These are phyloP conservation scores for Dryocosmus kuriphilus DNA, from an alignment of 2,888 invertebrate genomes.

Conservation along the genomic window DNA sequence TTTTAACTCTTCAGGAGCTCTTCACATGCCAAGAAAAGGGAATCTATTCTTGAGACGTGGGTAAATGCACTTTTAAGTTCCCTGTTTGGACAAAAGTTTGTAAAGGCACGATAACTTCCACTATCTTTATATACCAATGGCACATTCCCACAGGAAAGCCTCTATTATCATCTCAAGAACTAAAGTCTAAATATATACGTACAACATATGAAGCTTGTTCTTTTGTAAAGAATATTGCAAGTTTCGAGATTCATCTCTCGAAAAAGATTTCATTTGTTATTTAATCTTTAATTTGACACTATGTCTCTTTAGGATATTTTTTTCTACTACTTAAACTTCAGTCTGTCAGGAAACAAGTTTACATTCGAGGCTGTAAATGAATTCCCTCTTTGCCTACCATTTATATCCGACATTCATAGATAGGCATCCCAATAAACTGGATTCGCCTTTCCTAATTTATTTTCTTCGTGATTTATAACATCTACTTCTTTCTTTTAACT, in stretches of 20 bases:
- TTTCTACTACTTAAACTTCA: background rate
- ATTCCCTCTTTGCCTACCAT: no score
- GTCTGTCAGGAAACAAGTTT: background rate
- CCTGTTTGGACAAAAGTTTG: background rate
- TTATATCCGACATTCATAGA: background rate
- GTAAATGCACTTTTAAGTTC: background rate
- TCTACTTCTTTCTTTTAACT: background rate
- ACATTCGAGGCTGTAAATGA: background rate
- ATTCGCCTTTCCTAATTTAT: background rate
- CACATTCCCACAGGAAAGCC: background rate
- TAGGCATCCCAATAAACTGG: background rate
- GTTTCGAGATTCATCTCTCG: background rate
- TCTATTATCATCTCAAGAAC: no score
- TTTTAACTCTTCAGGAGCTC: background rate
- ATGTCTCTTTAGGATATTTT: background rate
- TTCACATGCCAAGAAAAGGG: background rate
- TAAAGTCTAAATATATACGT: no score
- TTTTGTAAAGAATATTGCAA: no score
- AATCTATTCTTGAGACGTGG: background rate
- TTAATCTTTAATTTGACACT: background rate
- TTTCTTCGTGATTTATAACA: background rate
- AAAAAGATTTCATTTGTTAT: background rate
- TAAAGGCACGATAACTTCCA: background rate
- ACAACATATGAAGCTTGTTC: no score
- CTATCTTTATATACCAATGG: background rate